A percentile compares a stretch with the other conserved stretches of the same genome.
Evolutionary conservation across 2,113 vertebrate species (phyloP).

Genomic region (Casuarius casuarius): DNA sequence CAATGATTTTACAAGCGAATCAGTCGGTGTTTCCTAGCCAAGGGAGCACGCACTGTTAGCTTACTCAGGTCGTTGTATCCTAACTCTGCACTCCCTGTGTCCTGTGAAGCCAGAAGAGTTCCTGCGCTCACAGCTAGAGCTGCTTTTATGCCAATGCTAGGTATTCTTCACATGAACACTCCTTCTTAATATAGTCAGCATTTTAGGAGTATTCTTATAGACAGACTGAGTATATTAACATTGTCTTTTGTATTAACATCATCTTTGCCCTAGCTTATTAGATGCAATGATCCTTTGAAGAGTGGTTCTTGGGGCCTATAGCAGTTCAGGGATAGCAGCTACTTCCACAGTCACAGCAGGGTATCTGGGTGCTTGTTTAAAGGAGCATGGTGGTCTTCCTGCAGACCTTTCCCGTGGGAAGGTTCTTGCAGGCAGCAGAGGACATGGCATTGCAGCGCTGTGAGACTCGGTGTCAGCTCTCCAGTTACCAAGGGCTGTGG

Average conservation of each 20-base stretch:
- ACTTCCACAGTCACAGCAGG: accelerated
- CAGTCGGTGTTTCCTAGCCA: background rate
- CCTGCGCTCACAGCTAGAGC: background rate
- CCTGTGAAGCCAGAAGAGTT: background rate
- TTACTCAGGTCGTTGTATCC: background rate
- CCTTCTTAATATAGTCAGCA: background rate
- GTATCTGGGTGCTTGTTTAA: too few relatives aligned
- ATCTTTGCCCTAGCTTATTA: background rate
- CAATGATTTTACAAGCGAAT: background rate
- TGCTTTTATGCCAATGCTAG: background rate
- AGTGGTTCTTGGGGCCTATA: background rate
- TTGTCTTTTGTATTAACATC: background rate
- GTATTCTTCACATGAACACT: background rate
- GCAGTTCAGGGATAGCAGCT: accelerated
- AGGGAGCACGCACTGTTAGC: background rate
- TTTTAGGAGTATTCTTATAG: too few relatives aligned
- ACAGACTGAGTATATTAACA: too few relatives aligned
- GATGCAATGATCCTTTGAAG: background rate
- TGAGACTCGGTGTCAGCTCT: accelerated
- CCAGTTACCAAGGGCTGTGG: background rate
- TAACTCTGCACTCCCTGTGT: too few relatives aligned
- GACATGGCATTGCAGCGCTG: accelerated
- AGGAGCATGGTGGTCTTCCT: accelerated
- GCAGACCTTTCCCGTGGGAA: accelerated
- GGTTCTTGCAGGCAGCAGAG: background rate